A percentile compares a stretch with the other conserved stretches of the same genome.
These are phyloP conservation scores for Sesamia nonagrioides DNA, from an alignment of 1,140 invertebrate genomes.

Conservation along the genomic window DNA sequence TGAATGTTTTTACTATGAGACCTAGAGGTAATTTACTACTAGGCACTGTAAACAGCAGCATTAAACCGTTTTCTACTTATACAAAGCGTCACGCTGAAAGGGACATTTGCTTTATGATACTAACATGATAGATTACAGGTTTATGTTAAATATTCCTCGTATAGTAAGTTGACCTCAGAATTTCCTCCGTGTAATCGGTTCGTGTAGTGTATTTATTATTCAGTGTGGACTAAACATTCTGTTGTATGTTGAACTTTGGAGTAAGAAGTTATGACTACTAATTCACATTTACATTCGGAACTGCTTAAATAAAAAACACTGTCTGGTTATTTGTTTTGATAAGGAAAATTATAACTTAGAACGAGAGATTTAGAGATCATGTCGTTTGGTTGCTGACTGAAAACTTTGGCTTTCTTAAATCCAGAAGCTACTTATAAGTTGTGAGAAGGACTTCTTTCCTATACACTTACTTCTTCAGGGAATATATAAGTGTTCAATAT, in stretches of 20 bases:
- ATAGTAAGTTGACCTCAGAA: slow-evolving; percentile 37
- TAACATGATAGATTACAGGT: slow-evolving; percentile 23
- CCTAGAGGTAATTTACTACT: no score
- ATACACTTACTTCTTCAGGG: no score
- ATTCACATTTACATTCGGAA: slow-evolving; percentile 1
- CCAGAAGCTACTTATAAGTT: no score
- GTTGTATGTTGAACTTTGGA: slow-evolving; percentile 33
- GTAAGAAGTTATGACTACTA: slow-evolving; percentile 21
- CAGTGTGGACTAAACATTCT: slow-evolving; percentile 35
- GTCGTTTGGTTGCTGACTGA: no score
- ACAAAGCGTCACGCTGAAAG: background rate
- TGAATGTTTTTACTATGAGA: no score
- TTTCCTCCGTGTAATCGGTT: slow-evolving; percentile 42
- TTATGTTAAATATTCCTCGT: slow-evolving; percentile 36
- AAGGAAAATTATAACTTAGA: no score
- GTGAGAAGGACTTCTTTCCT: no score
- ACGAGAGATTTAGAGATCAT: no score
- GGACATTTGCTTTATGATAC: slow-evolving; percentile 30
- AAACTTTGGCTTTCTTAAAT: no score
- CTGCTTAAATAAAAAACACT: no score
- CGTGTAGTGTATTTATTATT: slow-evolving; percentile 45
- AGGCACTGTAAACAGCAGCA: background rate
- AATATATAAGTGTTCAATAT: no score
- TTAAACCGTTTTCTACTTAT: background rate
- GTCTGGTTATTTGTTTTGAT: no score